Conservation (phyloP, 2,797 vertebrate genomes). For the Spinus olivaceus region DNA sequence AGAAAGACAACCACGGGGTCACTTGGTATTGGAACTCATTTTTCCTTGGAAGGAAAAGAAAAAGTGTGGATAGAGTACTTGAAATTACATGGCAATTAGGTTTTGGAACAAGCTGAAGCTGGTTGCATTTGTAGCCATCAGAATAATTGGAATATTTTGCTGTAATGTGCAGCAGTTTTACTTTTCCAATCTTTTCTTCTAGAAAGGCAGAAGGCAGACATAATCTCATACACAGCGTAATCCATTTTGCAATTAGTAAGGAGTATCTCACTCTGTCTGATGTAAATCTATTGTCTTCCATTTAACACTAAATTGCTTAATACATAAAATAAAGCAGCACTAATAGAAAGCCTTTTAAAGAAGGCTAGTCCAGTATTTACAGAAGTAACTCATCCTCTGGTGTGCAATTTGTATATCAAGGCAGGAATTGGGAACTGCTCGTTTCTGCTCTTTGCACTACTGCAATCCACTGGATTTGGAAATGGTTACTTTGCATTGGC, state of each 20-base stretch:
- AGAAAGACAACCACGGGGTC: background rate
- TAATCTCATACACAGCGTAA: background rate
- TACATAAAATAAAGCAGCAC: background rate
- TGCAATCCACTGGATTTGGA: background rate
- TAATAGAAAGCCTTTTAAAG: background rate
- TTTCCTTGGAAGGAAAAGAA: background rate
- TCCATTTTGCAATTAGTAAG: background rate
- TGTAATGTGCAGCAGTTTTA: background rate
- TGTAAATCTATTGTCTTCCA: background rate
- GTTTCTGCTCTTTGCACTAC: background rate
- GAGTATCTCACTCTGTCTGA: background rate
- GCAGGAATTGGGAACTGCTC: background rate
- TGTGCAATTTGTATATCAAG: background rate
- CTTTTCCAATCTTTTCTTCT: background rate
- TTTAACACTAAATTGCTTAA: slow-evolving; percentile 4
- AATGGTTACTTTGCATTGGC: background rate
- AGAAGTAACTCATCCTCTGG: background rate
- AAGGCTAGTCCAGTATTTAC: background rate
- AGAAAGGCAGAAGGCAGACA: background rate
- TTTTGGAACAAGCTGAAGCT: background rate
- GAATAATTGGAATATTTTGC: background rate
- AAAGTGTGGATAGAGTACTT: background rate
- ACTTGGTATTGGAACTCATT: background rate
- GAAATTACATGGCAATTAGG: background rate
- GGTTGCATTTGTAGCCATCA: background rate